Conservation (phyloP, 2,797 vertebrate genomes). For the Eulemur rubriventer region DNA sequence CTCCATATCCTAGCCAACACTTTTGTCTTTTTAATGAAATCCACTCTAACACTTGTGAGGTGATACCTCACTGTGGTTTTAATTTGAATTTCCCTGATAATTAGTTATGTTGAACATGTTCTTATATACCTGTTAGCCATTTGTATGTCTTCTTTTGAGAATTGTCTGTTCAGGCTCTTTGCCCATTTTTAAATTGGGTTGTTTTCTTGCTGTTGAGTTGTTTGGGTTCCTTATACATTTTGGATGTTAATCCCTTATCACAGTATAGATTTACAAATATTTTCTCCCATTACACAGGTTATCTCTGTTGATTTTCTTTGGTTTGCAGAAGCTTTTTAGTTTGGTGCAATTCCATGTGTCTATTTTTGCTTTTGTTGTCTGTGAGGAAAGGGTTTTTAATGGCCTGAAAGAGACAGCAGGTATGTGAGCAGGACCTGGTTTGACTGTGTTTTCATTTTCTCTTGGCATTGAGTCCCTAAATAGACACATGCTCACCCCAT, state of each 20-base stretch:
- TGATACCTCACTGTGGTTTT: background rate
- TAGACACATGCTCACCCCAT: background rate
- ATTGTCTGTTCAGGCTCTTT: background rate
- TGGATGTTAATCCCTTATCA: background rate
- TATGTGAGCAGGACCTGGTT: background rate
- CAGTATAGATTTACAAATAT: background rate
- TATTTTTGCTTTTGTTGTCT: background rate
- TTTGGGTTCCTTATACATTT: background rate
- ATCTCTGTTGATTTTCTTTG: background rate
- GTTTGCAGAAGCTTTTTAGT: background rate
- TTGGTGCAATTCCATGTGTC: background rate
- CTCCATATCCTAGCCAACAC: background rate
- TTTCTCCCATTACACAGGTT: too few species aligned
- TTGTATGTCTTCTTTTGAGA: background rate
- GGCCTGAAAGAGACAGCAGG: background rate
- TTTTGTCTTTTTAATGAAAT: background rate
- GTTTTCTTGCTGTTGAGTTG: background rate
- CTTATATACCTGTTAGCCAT: background rate
- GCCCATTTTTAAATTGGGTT: background rate
- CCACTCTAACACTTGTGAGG: background rate
- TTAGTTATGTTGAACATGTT: background rate
- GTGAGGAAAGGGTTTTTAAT: background rate
- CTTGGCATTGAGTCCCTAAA: background rate
- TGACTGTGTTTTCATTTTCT: background rate
- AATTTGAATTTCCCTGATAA: background rate